These are phyloP conservation scores for Metaphire vulgaris DNA, from an alignment of 1,140 invertebrate species.

Conservation along the genomic window DNA sequence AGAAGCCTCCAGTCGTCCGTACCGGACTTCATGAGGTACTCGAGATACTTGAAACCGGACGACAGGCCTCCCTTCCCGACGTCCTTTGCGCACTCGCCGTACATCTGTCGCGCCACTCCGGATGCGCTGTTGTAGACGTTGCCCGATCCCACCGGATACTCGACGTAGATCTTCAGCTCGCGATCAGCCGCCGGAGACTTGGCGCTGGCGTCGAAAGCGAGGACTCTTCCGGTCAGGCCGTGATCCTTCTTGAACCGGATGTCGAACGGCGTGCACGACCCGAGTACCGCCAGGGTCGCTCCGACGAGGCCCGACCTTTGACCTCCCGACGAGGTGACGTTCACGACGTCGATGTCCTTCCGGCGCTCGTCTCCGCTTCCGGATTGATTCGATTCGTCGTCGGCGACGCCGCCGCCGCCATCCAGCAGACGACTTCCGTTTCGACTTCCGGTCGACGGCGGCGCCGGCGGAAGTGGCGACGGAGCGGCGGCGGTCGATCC, in stretches of 20 bases:
- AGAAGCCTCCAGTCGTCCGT: slow-evolving; percentile 47
- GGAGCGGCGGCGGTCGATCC: slow-evolving; percentile 17
- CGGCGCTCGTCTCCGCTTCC: neutral
- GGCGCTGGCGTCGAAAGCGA: slow-evolving; percentile 70
- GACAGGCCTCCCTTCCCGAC: slow-evolving; percentile 45
- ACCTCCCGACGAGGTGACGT: slow-evolving; percentile 25
- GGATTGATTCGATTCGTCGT: neutral
- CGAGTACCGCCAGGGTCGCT: slow-evolving; percentile 77
- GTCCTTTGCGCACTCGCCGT: slow-evolving; percentile 46
- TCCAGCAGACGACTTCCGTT: slow-evolving; percentile 29
- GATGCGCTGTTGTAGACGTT: slow-evolving; percentile 45
- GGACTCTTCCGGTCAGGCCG: slow-evolving; percentile 69
- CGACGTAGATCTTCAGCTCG: slow-evolving; percentile 49
- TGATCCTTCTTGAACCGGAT: slow-evolving; percentile 61
- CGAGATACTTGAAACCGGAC: slow-evolving; percentile 47
- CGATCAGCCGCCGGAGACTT: slow-evolving; percentile 36
- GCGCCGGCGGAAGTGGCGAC: neutral
- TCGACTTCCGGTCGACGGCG: slow-evolving; percentile 24
- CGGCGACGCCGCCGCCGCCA: no score
- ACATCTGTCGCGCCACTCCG: slow-evolving; percentile 49
- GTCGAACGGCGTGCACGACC: slow-evolving; percentile 49
- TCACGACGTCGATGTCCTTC: neutral
- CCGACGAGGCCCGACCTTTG: slow-evolving; percentile 51
- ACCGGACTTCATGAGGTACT: slow-evolving; percentile 50
- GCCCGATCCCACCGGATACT: slow-evolving; percentile 50